These are phyloP conservation scores for Orthonychiurus folsomi DNA, from an alignment of 2,888 invertebrate genomes.

Conservation along the genomic window DNA sequence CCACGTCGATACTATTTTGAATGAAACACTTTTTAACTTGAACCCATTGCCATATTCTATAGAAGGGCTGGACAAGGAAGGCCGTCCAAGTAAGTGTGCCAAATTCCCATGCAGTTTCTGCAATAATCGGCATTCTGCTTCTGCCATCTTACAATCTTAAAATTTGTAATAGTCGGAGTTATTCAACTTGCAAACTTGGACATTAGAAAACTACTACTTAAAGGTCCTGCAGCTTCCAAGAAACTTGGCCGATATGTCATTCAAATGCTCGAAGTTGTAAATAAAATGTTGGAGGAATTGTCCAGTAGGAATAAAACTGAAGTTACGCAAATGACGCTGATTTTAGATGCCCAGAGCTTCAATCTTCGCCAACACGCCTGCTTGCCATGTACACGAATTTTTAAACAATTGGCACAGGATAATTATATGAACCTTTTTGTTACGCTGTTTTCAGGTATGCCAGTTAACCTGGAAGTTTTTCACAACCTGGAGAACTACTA, in stretches of 20 bases:
- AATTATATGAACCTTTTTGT: no score
- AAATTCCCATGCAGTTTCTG: neutral
- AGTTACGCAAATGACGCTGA: neutral
- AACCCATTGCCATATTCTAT: neutral
- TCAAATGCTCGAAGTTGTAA: neutral
- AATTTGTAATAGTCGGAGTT: neutral
- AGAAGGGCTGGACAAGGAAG: neutral
- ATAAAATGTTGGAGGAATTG: neutral
- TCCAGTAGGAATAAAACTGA: neutral
- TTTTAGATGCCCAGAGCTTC: neutral
- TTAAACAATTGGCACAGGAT: neutral
- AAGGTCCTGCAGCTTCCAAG: no score
- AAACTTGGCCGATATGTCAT: neutral
- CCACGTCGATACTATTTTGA: neutral
- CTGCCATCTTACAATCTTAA: neutral
- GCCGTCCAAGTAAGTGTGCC: neutral
- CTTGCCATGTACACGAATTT: neutral
- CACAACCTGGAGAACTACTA: neutral
- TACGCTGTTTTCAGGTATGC: neutral
- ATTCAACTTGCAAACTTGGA: neutral
- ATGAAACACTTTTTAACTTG: neutral
- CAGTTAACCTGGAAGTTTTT: neutral
- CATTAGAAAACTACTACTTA: neutral
- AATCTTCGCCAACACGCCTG: neutral
- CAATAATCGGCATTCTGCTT: no score